Evolutionary conservation across 2,888 invertebrate genomes (phyloP).

Genomic region (Eupelmus urozonus): DNA sequence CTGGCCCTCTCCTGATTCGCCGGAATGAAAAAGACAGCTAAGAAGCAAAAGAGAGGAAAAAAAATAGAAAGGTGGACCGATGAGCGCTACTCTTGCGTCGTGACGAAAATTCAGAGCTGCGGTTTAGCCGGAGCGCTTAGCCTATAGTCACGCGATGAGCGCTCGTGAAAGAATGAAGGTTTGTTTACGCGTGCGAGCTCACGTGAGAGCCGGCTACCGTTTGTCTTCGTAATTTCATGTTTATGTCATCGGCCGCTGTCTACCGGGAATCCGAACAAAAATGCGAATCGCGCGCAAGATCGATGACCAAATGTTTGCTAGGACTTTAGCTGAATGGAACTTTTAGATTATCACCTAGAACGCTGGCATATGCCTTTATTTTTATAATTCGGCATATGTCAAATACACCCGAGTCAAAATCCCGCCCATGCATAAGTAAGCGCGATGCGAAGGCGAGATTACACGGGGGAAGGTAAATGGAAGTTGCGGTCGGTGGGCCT

Average conservation of each 20-base stretch:
- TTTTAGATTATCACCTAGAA: neutral
- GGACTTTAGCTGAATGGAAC: neutral
- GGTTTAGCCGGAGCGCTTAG: neutral
- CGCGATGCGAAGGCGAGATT: conserved; percentile 52
- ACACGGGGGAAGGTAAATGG: conserved; percentile 15
- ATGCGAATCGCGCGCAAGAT: neutral
- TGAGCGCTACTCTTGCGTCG: no score
- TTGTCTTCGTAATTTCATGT: neutral
- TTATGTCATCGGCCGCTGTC: neutral
- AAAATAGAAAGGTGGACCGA: neutral
- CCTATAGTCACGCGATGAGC: neutral
- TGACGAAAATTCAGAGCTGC: neutral
- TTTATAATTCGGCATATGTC: neutral
- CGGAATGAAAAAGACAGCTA: neutral
- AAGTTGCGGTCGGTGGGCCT: conserved; percentile 4
- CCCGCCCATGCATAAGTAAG: neutral
- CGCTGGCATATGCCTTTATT: neutral
- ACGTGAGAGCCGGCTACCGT: no score
- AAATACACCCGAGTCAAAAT: conserved; percentile 3
- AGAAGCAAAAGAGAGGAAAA: neutral
- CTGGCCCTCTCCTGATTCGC: conserved; percentile 23
- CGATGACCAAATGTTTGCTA: no score
- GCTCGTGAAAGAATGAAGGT: no score
- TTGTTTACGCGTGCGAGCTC: no score
- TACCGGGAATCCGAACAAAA: neutral